Evolutionary conservation across 2,797 vertebrate species (phyloP), one percentile per base, ranked within the genome.

Genomic region (Potorous gilbertii): DNA sequence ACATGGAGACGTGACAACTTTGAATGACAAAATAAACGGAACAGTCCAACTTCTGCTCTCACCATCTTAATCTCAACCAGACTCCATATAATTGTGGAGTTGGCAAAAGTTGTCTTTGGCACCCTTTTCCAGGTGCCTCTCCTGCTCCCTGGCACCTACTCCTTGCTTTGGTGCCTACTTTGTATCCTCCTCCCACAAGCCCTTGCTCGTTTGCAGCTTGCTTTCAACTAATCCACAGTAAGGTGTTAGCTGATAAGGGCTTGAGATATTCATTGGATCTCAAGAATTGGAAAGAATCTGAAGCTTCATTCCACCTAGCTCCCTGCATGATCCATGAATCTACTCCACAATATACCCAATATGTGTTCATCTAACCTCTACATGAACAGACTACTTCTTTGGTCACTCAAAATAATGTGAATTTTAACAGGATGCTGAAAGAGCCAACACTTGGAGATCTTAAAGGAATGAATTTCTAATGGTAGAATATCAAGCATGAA

Each of bases 191-290:
- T 46, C 21, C 62, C 28, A 52, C 8, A 50, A 24, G 12, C 56
- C 81, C 90, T 6, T 4, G 50, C 74, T 40, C 54, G 0, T 52
- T 46, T 21, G n/a, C 93, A 90, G 24, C 74, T 90, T 92, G 89
- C 29, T 46, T 54, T 90, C 87, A n/a, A 31, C 34, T 27, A n/a
- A 18, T 95, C n/a, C 57, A 57, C 66, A 90, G 55, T 93, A 90
- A 95, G 59, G 28, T 94, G 40, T 89, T 46, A 97, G 81, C 27
- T 74, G 52, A 10, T 93, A 56, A 94, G 50, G 28, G n/a, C n/a
- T 90, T 95, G 94, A 56, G 56, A 89, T 55, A 50, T 87, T 11
- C 21, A 87, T 2, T 81, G n/a, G 6, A 81, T 81, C 66, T n/a
- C 66, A 81, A 81, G n/a, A 81, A 50, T 12, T 87, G 40, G 74